Evolutionary conservation across 2,888 invertebrate species (phyloP).

Genomic region (Chesias legatella): DNA sequence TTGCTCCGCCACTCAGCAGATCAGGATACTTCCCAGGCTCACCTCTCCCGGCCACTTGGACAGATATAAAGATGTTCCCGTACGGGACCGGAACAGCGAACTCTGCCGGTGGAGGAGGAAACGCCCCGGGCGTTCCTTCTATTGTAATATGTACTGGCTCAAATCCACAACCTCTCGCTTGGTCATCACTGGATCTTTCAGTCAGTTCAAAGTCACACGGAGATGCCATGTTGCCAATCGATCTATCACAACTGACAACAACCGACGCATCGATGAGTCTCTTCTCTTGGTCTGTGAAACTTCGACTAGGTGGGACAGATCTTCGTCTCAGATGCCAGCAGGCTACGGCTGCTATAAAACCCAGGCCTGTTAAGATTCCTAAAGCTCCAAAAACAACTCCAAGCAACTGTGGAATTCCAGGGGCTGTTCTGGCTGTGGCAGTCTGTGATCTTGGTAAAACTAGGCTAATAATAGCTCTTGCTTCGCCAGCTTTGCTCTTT

Average conservation of each 20-base stretch:
- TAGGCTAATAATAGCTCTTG: constrained; percentile 81
- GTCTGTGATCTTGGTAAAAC: constrained; percentile 82
- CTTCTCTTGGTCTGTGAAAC: constrained; percentile 93
- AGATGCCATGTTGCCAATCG: constrained; percentile 83
- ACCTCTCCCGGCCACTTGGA: constrained; percentile 83
- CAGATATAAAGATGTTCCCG: constrained; percentile 92
- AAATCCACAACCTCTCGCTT: constrained; percentile 70
- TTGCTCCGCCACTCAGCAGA: constrained; percentile 79
- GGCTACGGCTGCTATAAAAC: constrained; percentile 77
- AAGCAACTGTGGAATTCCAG: constrained; percentile 86
- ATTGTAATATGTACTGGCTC: constrained; percentile 83
- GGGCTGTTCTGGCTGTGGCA: constrained; percentile 88
- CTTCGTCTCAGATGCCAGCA: constrained; percentile 85
- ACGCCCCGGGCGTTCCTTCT: constrained; percentile 75
- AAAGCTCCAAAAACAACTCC: constrained; percentile 88
- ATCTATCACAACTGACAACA: constrained; percentile 82
- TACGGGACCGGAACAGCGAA: constrained; percentile 78
- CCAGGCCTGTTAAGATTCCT: constrained; percentile 84
- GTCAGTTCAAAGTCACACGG: constrained; percentile 77
- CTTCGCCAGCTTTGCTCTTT: constrained; percentile 83
- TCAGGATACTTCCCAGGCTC: constrained; percentile 85
- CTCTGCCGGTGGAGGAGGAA: constrained; percentile 76
- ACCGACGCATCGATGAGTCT: constrained; percentile 89
- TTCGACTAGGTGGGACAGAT: constrained; percentile 83
- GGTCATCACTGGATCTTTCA: constrained; percentile 67